Evolutionary conservation across 2,888 invertebrate species (phyloP), one percentile per base, ranked within the genome.

Genomic region (Oscheius sp.): DNA sequence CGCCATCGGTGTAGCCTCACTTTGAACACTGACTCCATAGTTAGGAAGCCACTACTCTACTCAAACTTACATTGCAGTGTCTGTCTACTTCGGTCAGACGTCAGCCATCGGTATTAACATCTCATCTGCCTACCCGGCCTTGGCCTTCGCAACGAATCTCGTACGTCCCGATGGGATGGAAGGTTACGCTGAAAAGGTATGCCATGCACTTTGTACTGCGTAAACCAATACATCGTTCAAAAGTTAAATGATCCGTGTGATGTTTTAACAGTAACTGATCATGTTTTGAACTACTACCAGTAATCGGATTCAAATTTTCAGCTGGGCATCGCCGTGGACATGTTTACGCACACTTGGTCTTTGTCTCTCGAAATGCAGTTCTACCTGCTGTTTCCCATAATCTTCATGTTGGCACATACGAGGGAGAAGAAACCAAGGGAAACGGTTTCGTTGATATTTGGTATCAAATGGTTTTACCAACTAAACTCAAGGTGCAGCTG

Each of bases 351-450:
- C 21, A 55, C 68, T 7, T 68, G 68, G 68, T 68, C 68, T 9
- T 33, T 68, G 53, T 29, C 55, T 42, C 55, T 68, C 2, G 68
- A 68, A 68, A 68, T 68, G 68, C 68, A 68, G 29, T 68, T 68
- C n/a, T 68, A 68, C 37, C 35, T 55, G 7, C 5, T 68, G 13
- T 68, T 68, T 33, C 65, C 65, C 1, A 21, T 50, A 29, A 50
- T 65, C 48, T 65, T 65, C 51, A 51, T 65, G 2, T 32, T 65
- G 32, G 7, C 35, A 2, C 42, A 42, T 35, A 35, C n/a, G 9
- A 33, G 11, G 21, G 60, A 60, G 1, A 60, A 60, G 50, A 63
- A 63, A 47, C 63, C 63, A 10, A 29, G n/a, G 29, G 7, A 21
- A 7, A 11, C 47, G 9, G 50, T 48, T 3, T 42, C 42, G 32